These are phyloP conservation scores for Leptinotarsa haldemani DNA, from an alignment of 2,888 invertebrate species.

Conservation along the genomic window DNA sequence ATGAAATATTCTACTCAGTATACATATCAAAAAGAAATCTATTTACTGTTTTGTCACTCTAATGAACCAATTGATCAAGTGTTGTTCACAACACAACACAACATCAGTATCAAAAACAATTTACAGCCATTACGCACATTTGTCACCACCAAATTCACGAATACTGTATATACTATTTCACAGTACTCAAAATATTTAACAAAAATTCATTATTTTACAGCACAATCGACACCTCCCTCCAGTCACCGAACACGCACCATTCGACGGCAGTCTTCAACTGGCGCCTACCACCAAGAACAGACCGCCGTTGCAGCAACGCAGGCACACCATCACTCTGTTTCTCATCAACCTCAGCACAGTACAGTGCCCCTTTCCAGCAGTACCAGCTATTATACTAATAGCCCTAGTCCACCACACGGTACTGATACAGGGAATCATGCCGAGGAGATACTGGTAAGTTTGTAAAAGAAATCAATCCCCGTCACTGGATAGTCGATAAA, in stretches of 20 bases:
- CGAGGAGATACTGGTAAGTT: conserved; percentile 43
- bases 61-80: too few species aligned
- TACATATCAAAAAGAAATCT: too few species aligned
- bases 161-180: too few species aligned
- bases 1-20: too few species aligned
- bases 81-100: too few species aligned
- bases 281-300: conserved; percentile 66
- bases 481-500: too few species aligned
- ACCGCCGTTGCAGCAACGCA: conserved; percentile 44
- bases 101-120: too few species aligned
- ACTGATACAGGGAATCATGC: conserved; percentile 56
- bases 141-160: neutral
- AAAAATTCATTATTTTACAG: conserved; percentile 63
- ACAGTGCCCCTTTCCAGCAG: conserved; percentile 63
- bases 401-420: conserved; percentile 72
- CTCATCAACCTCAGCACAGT: conserved; percentile 43
- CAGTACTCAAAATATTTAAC: neutral
- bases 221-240: conserved; percentile 73
- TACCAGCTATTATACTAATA: conserved; percentile 73
- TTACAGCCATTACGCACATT: neutral
- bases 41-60: too few species aligned
- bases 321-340: conserved; percentile 40
- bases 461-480: too few species aligned
- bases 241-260: conserved; percentile 72
- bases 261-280: conserved; percentile 73